Base-by-base conservation (phyloP, 2,797 vertebrate genomes). In the Diglossa cyanea region DNA sequence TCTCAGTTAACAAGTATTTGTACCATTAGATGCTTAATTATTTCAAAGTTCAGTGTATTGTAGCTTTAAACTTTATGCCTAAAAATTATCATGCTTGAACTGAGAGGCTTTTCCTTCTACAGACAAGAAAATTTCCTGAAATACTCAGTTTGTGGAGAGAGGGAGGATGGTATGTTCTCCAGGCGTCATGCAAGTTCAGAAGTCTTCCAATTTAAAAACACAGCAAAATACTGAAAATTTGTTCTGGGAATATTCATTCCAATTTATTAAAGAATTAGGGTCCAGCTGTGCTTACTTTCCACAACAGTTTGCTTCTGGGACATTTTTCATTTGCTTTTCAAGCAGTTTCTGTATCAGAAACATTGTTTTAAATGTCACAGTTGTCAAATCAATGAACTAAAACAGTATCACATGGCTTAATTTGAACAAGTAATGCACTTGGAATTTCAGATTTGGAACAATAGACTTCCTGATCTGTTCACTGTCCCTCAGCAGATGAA, bases 371-470 rank as follows among this genome's bases (percentile, higher is more conserved):
- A 96, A 94, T 95, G 91, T 93, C 95, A 94, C 88, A 94, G 86
- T 96, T 96, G 94, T 96, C 95, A 97, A 94, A 93, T 96, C 94
- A 96, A 91, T 92, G 87, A 95, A 94, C 89, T 93, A 88, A 93
- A 95, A n/a, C 92, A 96, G 76, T 96, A 94, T 96, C 93, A 94
- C 68, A 92, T 94, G 73, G 75, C 82, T 96, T 95, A 96, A 95
- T 96, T 95, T 95, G 85, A 94, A 78, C 85, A 88, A 95, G 92
- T 94, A 96, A 97, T 93, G 85, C 89, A 60, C 51, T 94, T 96
- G 92, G 94, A 97, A 96, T 96, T 97, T 95, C 65, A 86, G 76
- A 91, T 96, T 88, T 94, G 85, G 75, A 96, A 84, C 84, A 94
- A 80, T 66, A 90, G 76, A 37, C 89, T 92, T 95, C 89, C 92